Base-by-base conservation (phyloP, 2,888 invertebrate genomes). In the Athetis lepigone region DNA sequence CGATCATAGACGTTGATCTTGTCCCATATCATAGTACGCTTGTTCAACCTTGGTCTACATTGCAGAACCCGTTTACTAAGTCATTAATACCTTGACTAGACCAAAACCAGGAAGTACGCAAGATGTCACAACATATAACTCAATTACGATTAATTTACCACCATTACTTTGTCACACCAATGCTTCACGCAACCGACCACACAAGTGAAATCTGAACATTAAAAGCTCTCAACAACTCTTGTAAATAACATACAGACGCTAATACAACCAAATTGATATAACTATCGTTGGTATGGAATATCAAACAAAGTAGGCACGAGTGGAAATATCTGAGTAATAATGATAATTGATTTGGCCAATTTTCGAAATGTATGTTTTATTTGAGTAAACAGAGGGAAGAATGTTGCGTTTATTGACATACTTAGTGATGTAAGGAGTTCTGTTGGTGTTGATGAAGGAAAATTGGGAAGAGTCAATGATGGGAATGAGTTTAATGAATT, bases 231-330 rank as follows among this genome's bases (percentile, higher is more conserved):
- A 60, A 68, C 52, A 40, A 51, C 57, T 69, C 16, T 46, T 67
- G 66, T 69, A 80, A 75, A 78, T 61, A 80, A 74, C 77, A 70
- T 55, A 54, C 49, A 21, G 29, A 56, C 81, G 88, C 72, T 92
- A 92, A 92, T 85, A 76, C 77, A 75, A 79, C 85, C 69, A 89
- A 92, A 92, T 93, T 92, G 91, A 92, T 88, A 86, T 84, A 85
- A 88, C 88, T 82, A 89, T 84, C 80, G 86, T 76, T 82, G 78
- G 83, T 86, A 90, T 86, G 86, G 85, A 82, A 87, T 75, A 79
- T 80, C 85, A 88, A 88, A 88, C 78, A 86, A 25, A 57, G 46
- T 43, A 79, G 75, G 85, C 88, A 88, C 87, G 89, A 87, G 85
- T 80, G 63, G 74, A 77, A 80, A 76, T 75, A 82, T 74, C 58